These are phyloP conservation scores for Podiceps cristatus DNA, from an alignment of 2,113 vertebrate genomes.

Conservation along the genomic window DNA sequence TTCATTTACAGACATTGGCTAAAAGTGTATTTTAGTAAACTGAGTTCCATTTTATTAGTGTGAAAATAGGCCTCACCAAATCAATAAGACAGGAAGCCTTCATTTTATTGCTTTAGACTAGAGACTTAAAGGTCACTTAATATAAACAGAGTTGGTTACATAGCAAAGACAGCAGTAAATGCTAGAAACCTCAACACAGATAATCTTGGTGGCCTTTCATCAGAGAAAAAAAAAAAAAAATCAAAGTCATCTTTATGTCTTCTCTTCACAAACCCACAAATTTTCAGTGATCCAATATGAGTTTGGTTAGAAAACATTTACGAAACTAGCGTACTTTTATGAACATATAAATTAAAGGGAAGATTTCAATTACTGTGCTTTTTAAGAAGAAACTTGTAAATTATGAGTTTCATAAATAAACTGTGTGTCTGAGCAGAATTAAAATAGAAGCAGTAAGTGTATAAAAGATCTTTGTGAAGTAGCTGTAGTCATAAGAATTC, in stretches of 20 bases:
- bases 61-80: conserved; percentile 73
- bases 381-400: background rate
- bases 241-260: background rate
- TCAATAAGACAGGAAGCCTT: conserved; percentile 81
- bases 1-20: conserved; percentile 67
- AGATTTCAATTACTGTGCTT: background rate
- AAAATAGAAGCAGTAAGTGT: background rate
- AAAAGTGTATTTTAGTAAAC: conserved; percentile 82
- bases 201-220: conserved; percentile 14
- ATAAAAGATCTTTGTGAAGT: background rate
- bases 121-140: conserved; percentile 73
- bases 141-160: conserved; percentile 70
- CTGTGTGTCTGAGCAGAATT: background rate
- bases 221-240: background rate
- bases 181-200: conserved; percentile 35
- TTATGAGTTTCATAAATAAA: background rate
- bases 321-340: background rate
- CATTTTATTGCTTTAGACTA: conserved; percentile 77
- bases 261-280: background rate
- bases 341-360: background rate
- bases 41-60: conserved; percentile 81
- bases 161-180: conserved; percentile 69
- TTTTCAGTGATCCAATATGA: background rate
- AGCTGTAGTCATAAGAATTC: background rate
- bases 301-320: background rate